Conservation (phyloP, 2,797 vertebrate species). For the Protonibea diacanthus region DNA sequence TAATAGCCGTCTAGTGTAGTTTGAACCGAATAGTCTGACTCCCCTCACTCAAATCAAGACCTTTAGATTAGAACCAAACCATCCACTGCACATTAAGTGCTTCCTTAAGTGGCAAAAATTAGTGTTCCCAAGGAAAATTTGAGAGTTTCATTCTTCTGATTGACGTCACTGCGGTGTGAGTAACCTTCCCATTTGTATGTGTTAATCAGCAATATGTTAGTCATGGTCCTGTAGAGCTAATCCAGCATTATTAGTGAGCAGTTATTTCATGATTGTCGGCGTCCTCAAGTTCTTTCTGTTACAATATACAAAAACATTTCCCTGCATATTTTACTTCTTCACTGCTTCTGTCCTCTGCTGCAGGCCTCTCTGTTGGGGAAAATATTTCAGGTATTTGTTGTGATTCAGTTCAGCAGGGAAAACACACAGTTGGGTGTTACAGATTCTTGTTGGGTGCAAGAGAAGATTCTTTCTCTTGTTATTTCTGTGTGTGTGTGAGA, state of each 20-base stretch:
- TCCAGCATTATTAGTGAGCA: neutral
- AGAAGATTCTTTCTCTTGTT: neutral
- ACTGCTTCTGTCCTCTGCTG: conserved; percentile 72
- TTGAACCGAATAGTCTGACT: neutral
- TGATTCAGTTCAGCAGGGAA: conserved; percentile 58
- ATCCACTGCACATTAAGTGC: neutral
- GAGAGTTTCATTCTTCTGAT: conserved; percentile 13
- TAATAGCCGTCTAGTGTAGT: neutral
- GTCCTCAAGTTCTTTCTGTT: neutral
- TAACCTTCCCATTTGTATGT: neutral
- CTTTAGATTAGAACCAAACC: neutral
- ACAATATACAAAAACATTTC: neutral
- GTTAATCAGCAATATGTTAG: conserved; percentile 16
- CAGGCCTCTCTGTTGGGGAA: conserved; percentile 83
- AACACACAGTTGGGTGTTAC: conserved; percentile 36
- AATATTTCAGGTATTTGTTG: conserved; percentile 86
- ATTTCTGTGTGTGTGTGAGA: conserved; percentile 5
- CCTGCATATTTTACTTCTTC: conserved; percentile 36
- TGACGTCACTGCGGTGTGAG: neutral
- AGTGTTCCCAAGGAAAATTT: neutral
- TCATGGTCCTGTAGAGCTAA: conserved; percentile 1
- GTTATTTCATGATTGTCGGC: conserved; percentile 3
- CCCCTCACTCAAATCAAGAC: neutral
- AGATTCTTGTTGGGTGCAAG: neutral
- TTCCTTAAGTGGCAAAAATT: conserved; percentile 30